Conservation (phyloP, 2,888 invertebrate species). For the Limnephilus marmoratus region DNA sequence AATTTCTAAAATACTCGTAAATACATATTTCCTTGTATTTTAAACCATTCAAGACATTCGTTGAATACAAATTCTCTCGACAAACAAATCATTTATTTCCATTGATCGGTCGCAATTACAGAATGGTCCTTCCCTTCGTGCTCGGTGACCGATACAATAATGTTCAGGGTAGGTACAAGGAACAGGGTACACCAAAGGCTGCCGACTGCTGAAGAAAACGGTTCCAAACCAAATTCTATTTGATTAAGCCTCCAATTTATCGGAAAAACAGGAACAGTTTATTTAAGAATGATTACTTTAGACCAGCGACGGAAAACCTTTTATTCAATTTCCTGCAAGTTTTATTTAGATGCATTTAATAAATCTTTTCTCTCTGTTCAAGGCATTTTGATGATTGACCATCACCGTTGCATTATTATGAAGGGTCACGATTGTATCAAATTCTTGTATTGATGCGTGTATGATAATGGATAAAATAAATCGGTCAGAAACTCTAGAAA, state of each 20-base stretch:
- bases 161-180: not conserved
- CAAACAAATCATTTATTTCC: not conserved
- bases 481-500: too few relatives aligned
- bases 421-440: too few relatives aligned
- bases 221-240: constrained; percentile 53
- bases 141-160: not conserved
- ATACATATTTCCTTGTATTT: not conserved
- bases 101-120: not conserved
- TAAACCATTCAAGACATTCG: not conserved
- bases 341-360: too few relatives aligned
- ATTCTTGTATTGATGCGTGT: too few relatives aligned
- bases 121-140: not conserved
- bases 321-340: not conserved
- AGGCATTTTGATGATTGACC: too few relatives aligned
- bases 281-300: constrained; percentile 44
- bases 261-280: constrained; percentile 47
- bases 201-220: not conserved
- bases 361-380: too few relatives aligned
- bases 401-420: too few relatives aligned
- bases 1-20: not conserved
- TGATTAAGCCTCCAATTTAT: constrained; percentile 59
- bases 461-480: too few relatives aligned
- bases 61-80: not conserved
- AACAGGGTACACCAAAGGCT: not conserved
- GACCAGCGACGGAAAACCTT: not conserved